phyloP scores from a whole-genome alignment of 2,888 invertebrate genomes.

The Sisyra nigra region DNA sequence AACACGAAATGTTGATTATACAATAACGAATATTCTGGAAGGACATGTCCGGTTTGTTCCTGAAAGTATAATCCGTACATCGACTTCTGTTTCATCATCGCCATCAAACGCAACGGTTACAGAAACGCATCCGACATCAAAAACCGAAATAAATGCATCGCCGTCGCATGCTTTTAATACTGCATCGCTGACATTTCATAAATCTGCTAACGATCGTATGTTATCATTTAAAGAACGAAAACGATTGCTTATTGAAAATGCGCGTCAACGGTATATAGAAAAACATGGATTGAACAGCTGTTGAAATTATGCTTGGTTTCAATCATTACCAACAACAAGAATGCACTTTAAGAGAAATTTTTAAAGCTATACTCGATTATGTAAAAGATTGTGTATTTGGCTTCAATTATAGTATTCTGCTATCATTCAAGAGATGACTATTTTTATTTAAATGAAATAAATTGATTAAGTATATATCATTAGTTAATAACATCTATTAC shows the following conservation, averaged over 20 bases:
- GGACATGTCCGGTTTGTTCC: slow-evolving; percentile 49
- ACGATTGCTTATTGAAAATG: slow-evolving; percentile 58
- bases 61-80: slow-evolving; percentile 21
- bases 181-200: slow-evolving; percentile 32
- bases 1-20: slow-evolving; percentile 61
- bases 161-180: slow-evolving; percentile 23
- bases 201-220: slow-evolving; percentile 43
- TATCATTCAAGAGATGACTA: too few relatives aligned
- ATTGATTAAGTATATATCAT: too few relatives aligned
- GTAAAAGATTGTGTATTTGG: too few relatives aligned
- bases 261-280: slow-evolving; percentile 59
- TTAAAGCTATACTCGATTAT: too few relatives aligned
- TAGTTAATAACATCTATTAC: too few relatives aligned
- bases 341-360: too few relatives aligned
- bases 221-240: slow-evolving; percentile 67
- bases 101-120: slow-evolving; percentile 11
- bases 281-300: slow-evolving; percentile 43
- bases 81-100: slow-evolving; percentile 9
- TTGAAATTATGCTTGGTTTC: too few relatives aligned
- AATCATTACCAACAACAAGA: too few relatives aligned
- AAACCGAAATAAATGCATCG: slow-evolving; percentile 11
- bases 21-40: slow-evolving; percentile 67
- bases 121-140: slow-evolving; percentile 9
- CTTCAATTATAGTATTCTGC: too few relatives aligned
- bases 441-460: too few relatives aligned